Conservation (phyloP, 2,888 invertebrate genomes). For the Acrocera orbiculus region DNA sequence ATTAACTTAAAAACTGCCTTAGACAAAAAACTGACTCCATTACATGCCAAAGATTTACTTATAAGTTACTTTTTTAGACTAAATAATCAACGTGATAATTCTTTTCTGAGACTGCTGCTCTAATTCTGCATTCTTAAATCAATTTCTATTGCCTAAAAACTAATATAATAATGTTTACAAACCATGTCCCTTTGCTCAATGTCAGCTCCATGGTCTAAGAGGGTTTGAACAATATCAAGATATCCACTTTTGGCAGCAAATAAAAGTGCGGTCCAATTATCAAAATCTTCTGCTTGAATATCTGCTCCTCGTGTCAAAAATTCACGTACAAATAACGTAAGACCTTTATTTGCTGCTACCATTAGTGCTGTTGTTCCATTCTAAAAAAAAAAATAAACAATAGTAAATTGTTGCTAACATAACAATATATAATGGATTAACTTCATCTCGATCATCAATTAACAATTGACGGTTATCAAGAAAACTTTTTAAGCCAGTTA, state of each 20-base stretch:
- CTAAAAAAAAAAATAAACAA: conserved; percentile 33
- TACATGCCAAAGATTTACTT: too few species aligned
- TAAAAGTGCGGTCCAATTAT: conserved; percentile 82
- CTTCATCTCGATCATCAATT: conserved; percentile 79
- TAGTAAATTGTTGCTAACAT: conserved; percentile 4
- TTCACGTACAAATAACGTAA: conserved; percentile 63
- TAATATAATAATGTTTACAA: conserved; percentile 19
- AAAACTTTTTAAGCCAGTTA: conserved; percentile 61
- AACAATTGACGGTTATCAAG: conserved; percentile 65
- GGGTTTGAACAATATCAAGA: conserved; percentile 56
- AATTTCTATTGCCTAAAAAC: too few species aligned
- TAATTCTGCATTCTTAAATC: too few species aligned
- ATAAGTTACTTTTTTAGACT: too few species aligned
- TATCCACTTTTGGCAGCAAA: conserved; percentile 85
- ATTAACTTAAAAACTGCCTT: too few species aligned
- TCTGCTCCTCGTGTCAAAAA: conserved; percentile 83
- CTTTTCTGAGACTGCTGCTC: too few species aligned
- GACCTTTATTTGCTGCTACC: conserved; percentile 74
- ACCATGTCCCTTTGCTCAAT: conserved; percentile 80
- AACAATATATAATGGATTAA: conserved; percentile 25
- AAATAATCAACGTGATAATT: too few species aligned
- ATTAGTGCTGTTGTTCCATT: conserved; percentile 90
- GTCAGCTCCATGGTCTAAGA: conserved; percentile 70
- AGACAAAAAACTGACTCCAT: too few species aligned
- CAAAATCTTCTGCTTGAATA: conserved; percentile 76